A percentile compares a stretch with the other conserved stretches of the same genome.
Conservation (phyloP, 2,888 invertebrate species). For the Spisula solida region DNA sequence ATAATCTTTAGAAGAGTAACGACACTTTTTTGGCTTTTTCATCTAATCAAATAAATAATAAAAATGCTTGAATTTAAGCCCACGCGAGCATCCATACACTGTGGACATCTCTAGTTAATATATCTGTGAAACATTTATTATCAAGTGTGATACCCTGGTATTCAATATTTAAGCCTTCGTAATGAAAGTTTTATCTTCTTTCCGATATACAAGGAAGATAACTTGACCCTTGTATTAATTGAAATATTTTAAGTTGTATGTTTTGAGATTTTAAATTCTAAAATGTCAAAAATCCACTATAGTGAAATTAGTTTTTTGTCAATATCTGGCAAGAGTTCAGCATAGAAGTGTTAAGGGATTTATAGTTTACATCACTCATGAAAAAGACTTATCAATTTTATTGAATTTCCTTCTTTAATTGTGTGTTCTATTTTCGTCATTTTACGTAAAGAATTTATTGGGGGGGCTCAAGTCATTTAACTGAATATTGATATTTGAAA, state of each 20-base stretch:
- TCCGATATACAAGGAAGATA: conserved; percentile 1
- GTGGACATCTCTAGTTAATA: background rate
- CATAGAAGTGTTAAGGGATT: background rate
- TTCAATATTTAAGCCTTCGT: background rate
- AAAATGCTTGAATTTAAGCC: too few species aligned
- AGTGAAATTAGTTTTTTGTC: background rate
- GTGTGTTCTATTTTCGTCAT: background rate
- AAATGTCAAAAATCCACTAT: conserved; percentile 3
- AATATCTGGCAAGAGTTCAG: background rate
- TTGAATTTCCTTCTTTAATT: background rate
- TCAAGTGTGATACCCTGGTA: background rate
- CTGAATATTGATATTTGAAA: too few species aligned
- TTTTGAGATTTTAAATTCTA: conserved; percentile 12
- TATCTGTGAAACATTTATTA: background rate
- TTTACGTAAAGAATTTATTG: background rate
- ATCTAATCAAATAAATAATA: too few species aligned
- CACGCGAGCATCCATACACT: background rate
- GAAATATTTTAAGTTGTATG: conserved; percentile 27
- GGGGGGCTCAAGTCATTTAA: too few species aligned
- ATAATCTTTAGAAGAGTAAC: too few species aligned
- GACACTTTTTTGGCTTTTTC: too few species aligned
- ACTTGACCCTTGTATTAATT: conserved; percentile 14
- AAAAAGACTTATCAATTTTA: conserved; percentile 3
- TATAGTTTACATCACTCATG: background rate
- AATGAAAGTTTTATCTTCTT: background rate